phyloP scores from a whole-genome alignment of 2,888 invertebrate genomes.

The Drosophila subsilvestris region DNA sequence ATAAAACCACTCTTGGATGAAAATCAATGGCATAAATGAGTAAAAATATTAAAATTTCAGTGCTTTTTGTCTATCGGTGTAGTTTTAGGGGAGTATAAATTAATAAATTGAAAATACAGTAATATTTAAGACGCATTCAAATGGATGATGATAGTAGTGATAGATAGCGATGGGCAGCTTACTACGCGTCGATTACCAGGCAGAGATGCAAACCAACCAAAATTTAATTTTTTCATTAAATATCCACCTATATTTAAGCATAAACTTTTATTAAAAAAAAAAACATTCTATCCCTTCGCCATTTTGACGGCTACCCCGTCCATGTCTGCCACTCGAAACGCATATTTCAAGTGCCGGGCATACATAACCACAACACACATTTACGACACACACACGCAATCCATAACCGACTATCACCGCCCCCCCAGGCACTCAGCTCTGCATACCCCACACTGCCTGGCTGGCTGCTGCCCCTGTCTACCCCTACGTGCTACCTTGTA shows the following conservation, averaged over 20 bases:
- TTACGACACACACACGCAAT: constrained; percentile 29
- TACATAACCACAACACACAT: constrained; percentile 62
- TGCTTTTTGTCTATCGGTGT: too few relatives aligned
- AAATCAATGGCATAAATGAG: too few relatives aligned
- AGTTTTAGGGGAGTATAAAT: too few relatives aligned
- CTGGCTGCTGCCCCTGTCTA: not conserved
- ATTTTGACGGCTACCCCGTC: not conserved
- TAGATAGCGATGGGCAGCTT: too few relatives aligned
- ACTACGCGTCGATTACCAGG: too few relatives aligned
- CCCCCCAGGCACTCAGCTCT: not conserved
- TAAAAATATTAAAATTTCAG: too few relatives aligned
- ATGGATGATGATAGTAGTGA: too few relatives aligned
- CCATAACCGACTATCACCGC: constrained; percentile 23
- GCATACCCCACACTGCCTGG: not conserved
- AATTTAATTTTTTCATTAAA: too few relatives aligned
- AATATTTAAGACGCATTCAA: too few relatives aligned
- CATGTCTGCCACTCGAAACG: constrained; percentile 36
- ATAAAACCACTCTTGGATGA: too few relatives aligned
- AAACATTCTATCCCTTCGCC: not conserved
- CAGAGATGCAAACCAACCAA: too few relatives aligned
- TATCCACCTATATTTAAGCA: not conserved
- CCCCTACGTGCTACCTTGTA: constrained; percentile 57
- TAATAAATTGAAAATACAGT: too few relatives aligned
- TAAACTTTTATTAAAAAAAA: not conserved
- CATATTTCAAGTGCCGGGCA: constrained; percentile 55